Evolutionary conservation across 2,888 invertebrate species (phyloP), one percentile per base, ranked within the genome.

Genomic region (Diachrysia chrysitis): DNA sequence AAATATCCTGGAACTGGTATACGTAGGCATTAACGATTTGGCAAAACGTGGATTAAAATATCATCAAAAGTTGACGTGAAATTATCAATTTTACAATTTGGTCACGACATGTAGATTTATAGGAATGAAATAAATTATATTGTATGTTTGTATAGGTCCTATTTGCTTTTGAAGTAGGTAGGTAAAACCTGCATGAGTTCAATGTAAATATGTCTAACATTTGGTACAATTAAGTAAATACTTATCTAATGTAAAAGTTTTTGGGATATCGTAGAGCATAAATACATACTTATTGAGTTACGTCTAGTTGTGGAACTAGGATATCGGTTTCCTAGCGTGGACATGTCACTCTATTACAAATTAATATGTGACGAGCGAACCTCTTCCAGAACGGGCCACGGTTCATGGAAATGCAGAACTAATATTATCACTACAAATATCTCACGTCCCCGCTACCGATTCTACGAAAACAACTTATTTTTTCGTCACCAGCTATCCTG

Each of bases 391-490:
- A 87, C 82, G n/a, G 82, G 79, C 76, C 78, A 71, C 85, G 81
- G 61, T 93, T 93, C 94, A 89, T 78, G 87, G 93, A 94, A 93
- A 86, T 77, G 85, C 85, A 85, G 75, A 86, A 89, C 93, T 92
- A 93, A 94, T 93, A 93, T 94, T 93, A 92, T 93, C 92, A 89
- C 87, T 82, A 88, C 92, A 93, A 93, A 92, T 91, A 90, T 91
- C 90, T 90, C 93, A 91, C 92, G 89, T 89, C 81, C 83, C 66
- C 83, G 89, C 89, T 80, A 90, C 87, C 78, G 83, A 75, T 94
- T 94, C 95, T 81, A 66, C 76, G 92, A 93, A 94, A 75, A 73
- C 77, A 76, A 71, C 76, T 83, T 87, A 85, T 85, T 91, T 90
- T 89, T 85, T 85, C 78, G 77, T 85, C 83, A 78, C 85, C 82